Evolutionary conservation across 2,888 invertebrate genomes (phyloP).

Genomic region (Deilephila porcellus): DNA sequence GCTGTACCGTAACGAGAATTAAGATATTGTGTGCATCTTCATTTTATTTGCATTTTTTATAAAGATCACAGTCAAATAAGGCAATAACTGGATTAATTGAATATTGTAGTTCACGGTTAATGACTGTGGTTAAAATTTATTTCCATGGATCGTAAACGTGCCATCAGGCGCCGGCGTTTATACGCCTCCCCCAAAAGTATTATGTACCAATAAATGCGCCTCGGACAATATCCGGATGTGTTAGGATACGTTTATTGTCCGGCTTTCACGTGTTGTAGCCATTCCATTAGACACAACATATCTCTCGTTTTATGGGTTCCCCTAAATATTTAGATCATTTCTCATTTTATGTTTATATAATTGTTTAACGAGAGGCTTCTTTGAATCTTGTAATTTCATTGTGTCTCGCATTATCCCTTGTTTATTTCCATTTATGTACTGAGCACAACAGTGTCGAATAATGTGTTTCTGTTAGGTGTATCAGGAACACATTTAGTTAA

Average conservation of each 20-base stretch:
- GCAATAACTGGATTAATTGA: slow-evolving; percentile 28
- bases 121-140: slow-evolving; percentile 51
- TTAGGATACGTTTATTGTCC: slow-evolving; percentile 76
- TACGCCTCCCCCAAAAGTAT: slow-evolving; percentile 65
- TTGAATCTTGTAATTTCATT: not conserved
- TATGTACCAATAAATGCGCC: slow-evolving; percentile 76
- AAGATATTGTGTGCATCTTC: not conserved
- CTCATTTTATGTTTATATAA: slow-evolving; percentile 50
- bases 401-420: slow-evolving; percentile 36
- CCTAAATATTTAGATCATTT: slow-evolving; percentile 63
- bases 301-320: slow-evolving; percentile 59
- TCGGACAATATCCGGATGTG: slow-evolving; percentile 72
- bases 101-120: slow-evolving; percentile 38
- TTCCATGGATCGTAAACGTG: slow-evolving; percentile 62
- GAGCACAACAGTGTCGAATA: slow-evolving; percentile 31
- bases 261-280: slow-evolving; percentile 63
- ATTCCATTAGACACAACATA: slow-evolving; percentile 62
- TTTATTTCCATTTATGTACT: slow-evolving; percentile 18
- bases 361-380: slow-evolving; percentile 33
- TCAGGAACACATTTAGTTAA: slow-evolving; percentile 62
- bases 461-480: slow-evolving; percentile 36
- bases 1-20: too few species aligned
- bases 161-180: slow-evolving; percentile 54
- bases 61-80: not conserved
- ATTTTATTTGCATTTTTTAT: not conserved